Conservation (phyloP, 2,888 invertebrate genomes). For the Phaedon cochleariae region DNA sequence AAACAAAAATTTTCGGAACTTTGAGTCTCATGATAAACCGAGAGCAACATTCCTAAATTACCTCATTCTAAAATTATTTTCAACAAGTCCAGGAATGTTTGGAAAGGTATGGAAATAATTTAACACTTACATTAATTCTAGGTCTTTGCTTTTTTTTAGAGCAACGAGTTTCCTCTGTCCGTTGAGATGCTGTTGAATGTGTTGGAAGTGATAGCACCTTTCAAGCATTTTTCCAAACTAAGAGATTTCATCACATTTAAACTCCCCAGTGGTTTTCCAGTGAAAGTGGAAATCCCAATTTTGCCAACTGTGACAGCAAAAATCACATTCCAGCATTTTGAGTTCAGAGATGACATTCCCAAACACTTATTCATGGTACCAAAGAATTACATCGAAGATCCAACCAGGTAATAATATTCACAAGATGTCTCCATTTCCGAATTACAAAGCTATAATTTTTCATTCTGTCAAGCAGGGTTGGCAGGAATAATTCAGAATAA, state of each 20-base stretch:
- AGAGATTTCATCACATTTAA: constrained; percentile 95
- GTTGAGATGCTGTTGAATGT: constrained; percentile 96
- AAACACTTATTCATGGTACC: constrained; percentile 86
- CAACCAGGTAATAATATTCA: constrained; percentile 69
- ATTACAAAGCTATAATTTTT: too few relatives aligned
- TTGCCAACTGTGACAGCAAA: constrained; percentile 97
- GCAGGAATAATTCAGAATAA: too few relatives aligned
- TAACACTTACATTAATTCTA: too few relatives aligned
- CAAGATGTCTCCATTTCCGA: too few relatives aligned
- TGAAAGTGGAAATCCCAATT: constrained; percentile 98
- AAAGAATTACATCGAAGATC: constrained; percentile 84
- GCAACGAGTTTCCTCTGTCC: constrained; percentile 94
- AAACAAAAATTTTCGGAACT: too few relatives aligned
- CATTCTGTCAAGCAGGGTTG: too few relatives aligned
- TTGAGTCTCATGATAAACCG: too few relatives aligned
- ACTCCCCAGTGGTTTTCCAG: constrained; percentile 96
- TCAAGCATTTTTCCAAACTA: constrained; percentile 96
- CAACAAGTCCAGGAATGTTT: too few relatives aligned
- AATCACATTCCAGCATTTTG: constrained; percentile 98
- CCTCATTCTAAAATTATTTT: too few relatives aligned
- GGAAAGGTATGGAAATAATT: too few relatives aligned
- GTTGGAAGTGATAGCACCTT: constrained; percentile 97
- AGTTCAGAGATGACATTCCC: constrained; percentile 85
- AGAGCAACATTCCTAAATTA: too few relatives aligned
- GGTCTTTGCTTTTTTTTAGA: constrained; percentile 69